A percentile compares a stretch with the other conserved stretches of the same genome.
phyloP scores from a whole-genome alignment of 1,140 invertebrate genomes.

The Tribolium castaneum region DNA sequence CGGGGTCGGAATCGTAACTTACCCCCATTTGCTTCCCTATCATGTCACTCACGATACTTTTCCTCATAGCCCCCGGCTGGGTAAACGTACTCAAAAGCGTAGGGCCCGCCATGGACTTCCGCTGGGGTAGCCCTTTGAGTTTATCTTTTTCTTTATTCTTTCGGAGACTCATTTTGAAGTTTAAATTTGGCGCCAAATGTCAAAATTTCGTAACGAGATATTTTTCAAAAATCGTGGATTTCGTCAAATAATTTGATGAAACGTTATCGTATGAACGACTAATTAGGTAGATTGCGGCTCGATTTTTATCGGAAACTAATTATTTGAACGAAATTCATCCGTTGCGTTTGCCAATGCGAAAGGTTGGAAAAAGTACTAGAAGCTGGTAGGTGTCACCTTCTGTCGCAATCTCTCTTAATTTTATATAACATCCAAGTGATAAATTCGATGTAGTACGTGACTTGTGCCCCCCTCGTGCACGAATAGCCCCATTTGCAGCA shows the following conservation, averaged over 20 bases:
- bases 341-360: constrained; percentile 14
- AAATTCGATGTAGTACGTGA: constrained; percentile 9
- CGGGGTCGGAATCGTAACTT: not conserved
- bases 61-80: constrained; percentile 1
- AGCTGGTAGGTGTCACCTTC: constrained; percentile 41
- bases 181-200: constrained; percentile 30
- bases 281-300: not conserved
- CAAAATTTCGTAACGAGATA: constrained; percentile 30
- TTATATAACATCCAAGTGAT: constrained; percentile 3
- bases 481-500: not conserved
- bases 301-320: constrained; percentile 1
- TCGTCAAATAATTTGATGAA: not conserved
- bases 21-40: not conserved
- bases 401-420: constrained; percentile 36
- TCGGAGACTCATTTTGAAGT: constrained; percentile 18
- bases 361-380: constrained; percentile 34
- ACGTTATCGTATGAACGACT: not conserved
- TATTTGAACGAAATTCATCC: not conserved
- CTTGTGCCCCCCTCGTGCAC: not conserved
- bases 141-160: constrained; percentile 4
- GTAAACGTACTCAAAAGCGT: not conserved
- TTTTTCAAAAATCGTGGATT: constrained; percentile 29
- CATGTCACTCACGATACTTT: not conserved
- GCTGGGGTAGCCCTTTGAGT: constrained; percentile 19
- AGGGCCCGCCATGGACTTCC: constrained; percentile 41